phyloP scores from a whole-genome alignment of 1,140 invertebrate species.

The Aporrectodea caliginosa region DNA sequence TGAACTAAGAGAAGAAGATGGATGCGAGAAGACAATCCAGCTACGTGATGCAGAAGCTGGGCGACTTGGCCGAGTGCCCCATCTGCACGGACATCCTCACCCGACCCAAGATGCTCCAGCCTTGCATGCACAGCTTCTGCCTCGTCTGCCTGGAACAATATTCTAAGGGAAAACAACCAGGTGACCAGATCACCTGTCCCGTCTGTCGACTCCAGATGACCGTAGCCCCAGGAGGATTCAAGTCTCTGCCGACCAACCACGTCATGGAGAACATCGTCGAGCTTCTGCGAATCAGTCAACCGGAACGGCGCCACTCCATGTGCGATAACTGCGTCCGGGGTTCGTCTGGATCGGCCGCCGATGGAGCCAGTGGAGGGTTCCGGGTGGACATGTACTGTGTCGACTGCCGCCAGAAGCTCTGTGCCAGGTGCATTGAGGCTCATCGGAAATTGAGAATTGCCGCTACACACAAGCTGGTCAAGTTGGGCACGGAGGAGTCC shows the following conservation, averaged over 20 bases:
- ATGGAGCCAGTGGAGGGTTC: not conserved
- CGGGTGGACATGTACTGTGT: not conserved
- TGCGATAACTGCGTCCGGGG: not conserved
- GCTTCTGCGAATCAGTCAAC: not conserved
- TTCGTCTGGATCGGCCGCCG: not conserved
- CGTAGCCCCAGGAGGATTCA: not conserved
- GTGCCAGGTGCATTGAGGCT: not conserved
- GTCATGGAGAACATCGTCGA: not conserved
- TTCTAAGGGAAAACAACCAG: not conserved
- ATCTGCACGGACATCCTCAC: constrained; percentile 5
- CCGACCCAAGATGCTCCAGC: constrained; percentile 15
- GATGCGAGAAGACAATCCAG: not conserved
- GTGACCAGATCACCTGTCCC: not conserved
- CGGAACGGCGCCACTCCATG: not conserved
- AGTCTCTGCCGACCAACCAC: constrained; percentile 5
- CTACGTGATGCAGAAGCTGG: not conserved
- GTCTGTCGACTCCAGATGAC: not conserved
- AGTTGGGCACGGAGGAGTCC: not conserved
- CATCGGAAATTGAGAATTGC: not conserved
- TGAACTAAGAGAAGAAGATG: too few species aligned
- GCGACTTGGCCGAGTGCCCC: constrained; percentile 9
- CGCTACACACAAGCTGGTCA: not conserved
- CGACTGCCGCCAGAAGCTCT: not conserved
- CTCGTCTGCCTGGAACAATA: constrained; percentile 10
- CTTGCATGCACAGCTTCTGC: constrained; percentile 17